Evolutionary conservation across 2,888 invertebrate species (phyloP), one percentile per base, ranked within the genome.

Genomic region (Nezara viridula): DNA sequence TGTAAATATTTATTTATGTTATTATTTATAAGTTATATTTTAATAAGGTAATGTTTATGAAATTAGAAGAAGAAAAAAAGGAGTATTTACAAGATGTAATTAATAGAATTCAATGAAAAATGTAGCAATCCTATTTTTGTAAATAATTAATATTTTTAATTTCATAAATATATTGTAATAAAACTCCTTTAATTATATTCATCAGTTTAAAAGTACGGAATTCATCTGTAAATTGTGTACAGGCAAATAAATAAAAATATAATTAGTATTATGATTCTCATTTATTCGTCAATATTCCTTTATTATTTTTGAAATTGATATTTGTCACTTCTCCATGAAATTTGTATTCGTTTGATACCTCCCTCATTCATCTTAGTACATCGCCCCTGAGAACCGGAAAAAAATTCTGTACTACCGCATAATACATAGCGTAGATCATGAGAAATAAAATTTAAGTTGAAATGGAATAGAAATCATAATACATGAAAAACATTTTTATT

Each of bases 1-100:
- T 73, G 37, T 73, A 73, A 19, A 73, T 73, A 73, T 73, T 73
- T 37, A 73, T 73, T 73, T 73, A 73, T 27, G 37, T 73, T 73
- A 3, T 6, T 73, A 37, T 60, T 73, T 73, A 37, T 73, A 37
- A 73, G 21, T 73, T 73, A 73, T 73, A 73, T 37, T 73, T 73
- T 37, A 19, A 73, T 73, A 37, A 73, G 37, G 9, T 6, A 12
- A 60, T 60, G n/a, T 27, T 60, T 60, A 27, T 12, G 5, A 60
- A 19, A 32, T 60, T 60, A 73, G 37, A 73, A 60, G 16, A n/a
- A n/a, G n/a, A n/a, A n/a, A 66, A 73, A 3, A 66, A 21, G 37
- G 32, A 19, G 66, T 32, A 73, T 73, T 19, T 37, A 37, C 32
- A 73, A 37, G 32, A 73, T 37, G 66, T 73, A 73, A 73, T 73